These are phyloP conservation scores for Altica lythri DNA, from an alignment of 2,888 invertebrate species.

Conservation along the genomic window DNA sequence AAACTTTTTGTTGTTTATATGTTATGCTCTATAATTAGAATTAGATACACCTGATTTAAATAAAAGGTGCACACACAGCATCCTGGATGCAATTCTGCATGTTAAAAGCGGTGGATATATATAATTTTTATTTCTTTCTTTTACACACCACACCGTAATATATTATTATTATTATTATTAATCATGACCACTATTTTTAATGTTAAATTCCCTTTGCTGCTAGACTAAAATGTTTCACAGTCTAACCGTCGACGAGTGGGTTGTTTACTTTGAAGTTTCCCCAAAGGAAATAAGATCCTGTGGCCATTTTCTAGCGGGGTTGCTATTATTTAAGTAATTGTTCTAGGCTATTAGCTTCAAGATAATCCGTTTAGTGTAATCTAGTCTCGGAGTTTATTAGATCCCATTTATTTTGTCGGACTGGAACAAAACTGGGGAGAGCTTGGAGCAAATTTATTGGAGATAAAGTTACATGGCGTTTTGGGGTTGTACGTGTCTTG, in stretches of 20 bases:
- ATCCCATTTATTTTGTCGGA: constrained; percentile 36
- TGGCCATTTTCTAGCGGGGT: constrained; percentile 55
- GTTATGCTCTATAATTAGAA: no score
- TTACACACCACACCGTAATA: no score
- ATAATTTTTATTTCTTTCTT: no score
- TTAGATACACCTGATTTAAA: no score
- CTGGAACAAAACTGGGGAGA: background rate
- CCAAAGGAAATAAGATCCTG: constrained; percentile 56
- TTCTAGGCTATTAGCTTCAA: constrained; percentile 55
- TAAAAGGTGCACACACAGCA: no score
- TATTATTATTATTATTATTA: no score
- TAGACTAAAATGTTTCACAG: constrained; percentile 32
- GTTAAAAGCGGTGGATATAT: no score
- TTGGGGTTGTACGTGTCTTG: no score
- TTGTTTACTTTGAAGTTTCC: constrained; percentile 54
- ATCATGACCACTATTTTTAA: no score
- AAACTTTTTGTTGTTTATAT: no score
- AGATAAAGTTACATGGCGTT: no score
- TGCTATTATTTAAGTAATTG: constrained; percentile 58
- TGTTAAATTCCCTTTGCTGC: background rate
- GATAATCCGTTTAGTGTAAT: constrained; percentile 56
- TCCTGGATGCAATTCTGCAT: no score
- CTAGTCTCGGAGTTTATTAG: constrained; percentile 49
- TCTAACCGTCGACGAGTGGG: constrained; percentile 43
- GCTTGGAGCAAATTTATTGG: constrained; percentile 19